phyloP scores from a whole-genome alignment of 2,888 invertebrate genomes.

The Acrobasis repandana region DNA sequence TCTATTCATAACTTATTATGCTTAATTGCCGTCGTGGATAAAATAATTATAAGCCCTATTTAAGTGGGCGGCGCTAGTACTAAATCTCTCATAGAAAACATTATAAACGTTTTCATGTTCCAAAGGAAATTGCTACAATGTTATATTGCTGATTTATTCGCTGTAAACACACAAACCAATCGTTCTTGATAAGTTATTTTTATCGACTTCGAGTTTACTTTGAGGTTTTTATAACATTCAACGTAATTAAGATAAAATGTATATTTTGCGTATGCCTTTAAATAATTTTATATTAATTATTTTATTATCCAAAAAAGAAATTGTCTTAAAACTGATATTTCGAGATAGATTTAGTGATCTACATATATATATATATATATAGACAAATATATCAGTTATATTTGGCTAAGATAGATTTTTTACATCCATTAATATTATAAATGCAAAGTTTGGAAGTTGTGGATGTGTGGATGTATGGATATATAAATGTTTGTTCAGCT shows the following conservation, averaged over 20 bases:
- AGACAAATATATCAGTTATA: too few relatives aligned
- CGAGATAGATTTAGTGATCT: too few relatives aligned
- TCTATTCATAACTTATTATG: not conserved
- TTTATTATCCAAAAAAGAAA: too few relatives aligned
- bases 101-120: conserved; percentile 15
- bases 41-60: conserved; percentile 6
- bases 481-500: too few relatives aligned
- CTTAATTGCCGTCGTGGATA: conserved; percentile 9
- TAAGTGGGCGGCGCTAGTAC: conserved; percentile 5
- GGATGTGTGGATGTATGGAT: too few relatives aligned
- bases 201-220: not conserved
- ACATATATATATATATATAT: too few relatives aligned
- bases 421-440: too few relatives aligned
- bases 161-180: conserved; percentile 12
- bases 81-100: conserved; percentile 13
- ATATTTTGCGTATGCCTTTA: too few relatives aligned
- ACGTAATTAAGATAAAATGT: not conserved
- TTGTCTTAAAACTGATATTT: too few relatives aligned
- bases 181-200: conserved; percentile 8
- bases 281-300: too few relatives aligned
- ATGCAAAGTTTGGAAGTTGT: too few relatives aligned
- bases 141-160: conserved; percentile 16
- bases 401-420: too few relatives aligned
- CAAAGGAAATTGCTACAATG: conserved; percentile 16
- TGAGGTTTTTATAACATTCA: not conserved